These are phyloP conservation scores for Choloepus didactylus DNA, from an alignment of 2,797 vertebrate species.

Conservation along the genomic window DNA sequence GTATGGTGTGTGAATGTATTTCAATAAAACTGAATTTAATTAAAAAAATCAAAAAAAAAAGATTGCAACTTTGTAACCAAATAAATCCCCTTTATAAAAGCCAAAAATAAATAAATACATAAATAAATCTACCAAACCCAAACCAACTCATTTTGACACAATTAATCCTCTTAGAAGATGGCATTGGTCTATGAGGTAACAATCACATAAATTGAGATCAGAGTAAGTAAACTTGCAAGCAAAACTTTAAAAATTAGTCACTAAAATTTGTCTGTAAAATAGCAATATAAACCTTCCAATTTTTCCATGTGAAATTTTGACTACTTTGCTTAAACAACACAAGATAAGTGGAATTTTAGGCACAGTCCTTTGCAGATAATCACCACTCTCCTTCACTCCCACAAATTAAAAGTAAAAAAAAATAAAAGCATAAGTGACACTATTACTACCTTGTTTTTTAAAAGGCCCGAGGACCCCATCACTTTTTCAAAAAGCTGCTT, in stretches of 20 bases:
- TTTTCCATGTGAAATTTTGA: conserved; percentile 21
- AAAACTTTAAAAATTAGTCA: background rate
- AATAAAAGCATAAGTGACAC: background rate
- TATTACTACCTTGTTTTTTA: conserved; percentile 81
- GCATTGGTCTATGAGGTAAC: background rate
- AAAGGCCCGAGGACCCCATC: conserved; percentile 78
- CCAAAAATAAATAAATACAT: too few species aligned
- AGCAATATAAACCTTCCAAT: background rate
- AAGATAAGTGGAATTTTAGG: background rate
- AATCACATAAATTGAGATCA: background rate
- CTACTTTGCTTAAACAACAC: background rate
- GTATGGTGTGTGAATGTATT: too few species aligned
- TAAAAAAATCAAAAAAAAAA: too few species aligned
- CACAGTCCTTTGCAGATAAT: background rate
- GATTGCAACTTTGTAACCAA: too few species aligned
- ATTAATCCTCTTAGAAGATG: background rate
- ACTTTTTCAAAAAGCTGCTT: conserved; percentile 85
- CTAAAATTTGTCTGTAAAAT: conserved; percentile 3
- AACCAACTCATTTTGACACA: background rate
- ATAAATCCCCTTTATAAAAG: too few species aligned
- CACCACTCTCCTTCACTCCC: too few species aligned
- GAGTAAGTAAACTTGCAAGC: background rate
- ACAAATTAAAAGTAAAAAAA: background rate
- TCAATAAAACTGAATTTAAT: too few species aligned
- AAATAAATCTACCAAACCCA: background rate